phyloP scores from a whole-genome alignment of 2,888 invertebrate genomes.

The Drosophila mulleri region DNA sequence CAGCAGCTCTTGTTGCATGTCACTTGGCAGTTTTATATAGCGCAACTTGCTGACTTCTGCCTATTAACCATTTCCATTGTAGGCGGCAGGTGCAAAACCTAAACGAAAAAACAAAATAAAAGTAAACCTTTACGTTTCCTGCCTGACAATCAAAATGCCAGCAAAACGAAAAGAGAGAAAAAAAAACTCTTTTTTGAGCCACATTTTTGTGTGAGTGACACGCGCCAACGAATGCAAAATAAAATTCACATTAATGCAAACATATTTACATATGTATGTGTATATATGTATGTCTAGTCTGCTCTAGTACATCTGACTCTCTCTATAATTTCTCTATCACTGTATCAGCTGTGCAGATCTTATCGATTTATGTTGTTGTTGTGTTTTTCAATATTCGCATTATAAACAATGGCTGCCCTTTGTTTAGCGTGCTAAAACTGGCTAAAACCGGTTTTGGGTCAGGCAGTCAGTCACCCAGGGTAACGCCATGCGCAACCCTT shows the following conservation, averaged over 20 bases:
- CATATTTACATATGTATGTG: neutral
- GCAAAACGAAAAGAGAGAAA: constrained; percentile 18
- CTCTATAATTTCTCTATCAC: constrained; percentile 30
- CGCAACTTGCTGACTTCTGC: constrained; percentile 33
- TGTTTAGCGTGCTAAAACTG: constrained; percentile 51
- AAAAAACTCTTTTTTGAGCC: constrained; percentile 2
- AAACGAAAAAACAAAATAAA: neutral
- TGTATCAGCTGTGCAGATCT: constrained; percentile 55
- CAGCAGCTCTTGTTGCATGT: constrained; percentile 50
- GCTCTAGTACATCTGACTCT: neutral
- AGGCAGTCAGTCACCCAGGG: constrained; percentile 40
- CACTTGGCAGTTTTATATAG: constrained; percentile 47
- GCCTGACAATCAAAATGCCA: constrained; percentile 66
- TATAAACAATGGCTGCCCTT: constrained; percentile 60
- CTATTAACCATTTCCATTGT: constrained; percentile 47
- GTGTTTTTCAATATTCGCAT: neutral
- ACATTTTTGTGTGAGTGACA: constrained; percentile 51
- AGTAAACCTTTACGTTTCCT: constrained; percentile 63
- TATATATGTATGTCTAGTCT: neutral
- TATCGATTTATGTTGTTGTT: constrained; percentile 57
- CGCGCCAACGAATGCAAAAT: constrained; percentile 54
- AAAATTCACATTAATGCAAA: constrained; percentile 28
- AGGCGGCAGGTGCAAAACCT: constrained; percentile 74
- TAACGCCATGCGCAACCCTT: constrained; percentile 31
- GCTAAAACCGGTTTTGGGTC: constrained; percentile 62